These are phyloP conservation scores for Drosophila suboccidentalis DNA, from an alignment of 2,888 invertebrate genomes.

Conservation along the genomic window DNA sequence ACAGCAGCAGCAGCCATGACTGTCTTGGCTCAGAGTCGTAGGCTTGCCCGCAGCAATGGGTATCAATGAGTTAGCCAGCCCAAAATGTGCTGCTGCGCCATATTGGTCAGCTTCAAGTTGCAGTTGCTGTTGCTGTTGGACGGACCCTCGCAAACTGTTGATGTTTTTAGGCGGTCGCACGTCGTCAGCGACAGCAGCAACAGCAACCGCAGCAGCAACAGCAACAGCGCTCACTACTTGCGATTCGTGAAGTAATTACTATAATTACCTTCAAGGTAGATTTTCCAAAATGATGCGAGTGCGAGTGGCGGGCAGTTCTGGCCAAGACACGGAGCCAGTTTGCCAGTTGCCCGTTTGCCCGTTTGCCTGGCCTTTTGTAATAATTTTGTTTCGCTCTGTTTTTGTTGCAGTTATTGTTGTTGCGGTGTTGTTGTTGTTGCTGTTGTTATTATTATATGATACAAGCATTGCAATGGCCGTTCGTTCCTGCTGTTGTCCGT, in stretches of 20 bases:
- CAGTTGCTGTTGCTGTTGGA: constrained; percentile 39
- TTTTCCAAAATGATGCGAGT: constrained; percentile 84
- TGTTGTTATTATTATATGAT: constrained; percentile 80
- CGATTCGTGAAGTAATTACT: constrained; percentile 85
- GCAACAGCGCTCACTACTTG: constrained; percentile 79
- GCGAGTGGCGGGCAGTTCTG: constrained; percentile 61
- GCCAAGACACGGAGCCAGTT: constrained; percentile 40
- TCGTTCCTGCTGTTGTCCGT: constrained; percentile 46
- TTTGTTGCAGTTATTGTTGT: constrained; percentile 25
- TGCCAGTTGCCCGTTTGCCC: constrained; percentile 8
- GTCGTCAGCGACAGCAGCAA: constrained; percentile 71
- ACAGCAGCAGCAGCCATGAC: constrained; percentile 60
- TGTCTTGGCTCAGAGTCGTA: constrained; percentile 35
- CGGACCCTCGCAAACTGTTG: constrained; percentile 76
- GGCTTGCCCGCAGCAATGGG: constrained; percentile 67
- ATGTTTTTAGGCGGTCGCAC: constrained; percentile 83
- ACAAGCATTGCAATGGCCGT: constrained; percentile 78
- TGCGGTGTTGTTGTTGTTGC: constrained; percentile 41
- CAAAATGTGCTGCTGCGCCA: constrained; percentile 56
- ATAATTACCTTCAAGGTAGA: constrained; percentile 85
- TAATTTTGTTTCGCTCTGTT: constrained; percentile 66
- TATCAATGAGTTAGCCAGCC: constrained; percentile 76
- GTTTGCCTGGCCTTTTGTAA: constrained; percentile 72
- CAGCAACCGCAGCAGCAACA: constrained; percentile 44
- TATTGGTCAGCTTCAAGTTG: constrained; percentile 60